Conservation (phyloP, 2,113 vertebrate genomes). For the Turdus rufiventris region DNA sequence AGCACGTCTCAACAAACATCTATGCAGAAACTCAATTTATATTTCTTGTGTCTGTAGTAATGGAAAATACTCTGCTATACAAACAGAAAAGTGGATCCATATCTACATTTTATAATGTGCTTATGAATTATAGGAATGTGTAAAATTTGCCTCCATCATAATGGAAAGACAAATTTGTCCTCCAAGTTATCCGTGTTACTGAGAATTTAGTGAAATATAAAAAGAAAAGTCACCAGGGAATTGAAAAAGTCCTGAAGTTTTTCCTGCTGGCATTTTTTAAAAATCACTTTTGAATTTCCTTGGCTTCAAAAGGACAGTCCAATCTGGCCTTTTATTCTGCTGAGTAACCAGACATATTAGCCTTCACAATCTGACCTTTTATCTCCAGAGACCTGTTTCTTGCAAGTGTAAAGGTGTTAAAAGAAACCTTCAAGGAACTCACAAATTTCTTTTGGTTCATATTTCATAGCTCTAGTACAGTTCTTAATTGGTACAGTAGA, state of each 20-base stretch:
- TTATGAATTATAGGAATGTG: neutral
- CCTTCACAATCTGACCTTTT: slow-evolving; percentile 60
- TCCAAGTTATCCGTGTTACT: neutral
- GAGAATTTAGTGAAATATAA: neutral
- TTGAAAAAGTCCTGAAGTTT: neutral
- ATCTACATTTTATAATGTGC: neutral
- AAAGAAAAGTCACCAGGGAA: neutral
- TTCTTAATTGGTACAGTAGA: slow-evolving; percentile 11
- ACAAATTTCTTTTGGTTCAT: slow-evolving; percentile 34
- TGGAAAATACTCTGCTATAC: neutral
- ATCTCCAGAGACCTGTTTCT: slow-evolving; percentile 32
- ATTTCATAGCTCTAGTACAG: neutral
- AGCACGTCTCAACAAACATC: neutral
- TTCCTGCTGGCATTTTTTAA: slow-evolving; percentile 10
- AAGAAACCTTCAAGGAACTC: slow-evolving; percentile 17
- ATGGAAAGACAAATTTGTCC: neutral
- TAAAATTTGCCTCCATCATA: neutral
- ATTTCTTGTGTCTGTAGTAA: neutral
- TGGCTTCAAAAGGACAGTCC: slow-evolving; percentile 24
- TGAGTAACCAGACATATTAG: slow-evolving; percentile 60
- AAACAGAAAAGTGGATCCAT: neutral
- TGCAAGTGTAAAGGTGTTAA: neutral
- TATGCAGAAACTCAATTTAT: neutral
- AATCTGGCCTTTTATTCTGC: slow-evolving; percentile 56
- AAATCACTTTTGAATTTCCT: slow-evolving; percentile 36